Conservation (phyloP, 2,888 invertebrate genomes). For the Troilus luridus region DNA sequence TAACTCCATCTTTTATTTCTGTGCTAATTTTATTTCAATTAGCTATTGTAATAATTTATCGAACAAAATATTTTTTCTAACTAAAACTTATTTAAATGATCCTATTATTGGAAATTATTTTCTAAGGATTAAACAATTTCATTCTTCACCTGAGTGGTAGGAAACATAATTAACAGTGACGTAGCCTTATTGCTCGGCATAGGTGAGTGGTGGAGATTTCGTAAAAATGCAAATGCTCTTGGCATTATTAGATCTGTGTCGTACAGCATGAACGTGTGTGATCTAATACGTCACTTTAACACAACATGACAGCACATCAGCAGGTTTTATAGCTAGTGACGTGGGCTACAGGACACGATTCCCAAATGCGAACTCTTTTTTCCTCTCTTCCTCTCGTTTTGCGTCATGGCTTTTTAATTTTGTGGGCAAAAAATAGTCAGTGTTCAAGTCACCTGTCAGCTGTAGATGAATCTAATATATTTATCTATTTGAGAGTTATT, state of each 20-base stretch:
- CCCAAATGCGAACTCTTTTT: background rate
- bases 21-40: too few relatives aligned
- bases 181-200: too few relatives aligned
- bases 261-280: background rate
- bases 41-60: too few relatives aligned
- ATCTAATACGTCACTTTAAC: constrained; percentile 31
- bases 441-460: background rate
- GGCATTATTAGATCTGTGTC: background rate
- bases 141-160: background rate
- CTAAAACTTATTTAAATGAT: too few relatives aligned
- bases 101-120: too few relatives aligned
- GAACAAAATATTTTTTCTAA: too few relatives aligned
- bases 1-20: too few relatives aligned
- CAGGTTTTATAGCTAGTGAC: constrained; percentile 22
- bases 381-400: background rate
- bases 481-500: too few relatives aligned
- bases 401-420: background rate
- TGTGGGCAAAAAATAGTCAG: background rate
- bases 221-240: constrained; percentile 30
- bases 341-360: constrained; percentile 1
- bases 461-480: background rate
- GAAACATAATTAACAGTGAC: background rate
- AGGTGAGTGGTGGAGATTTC: background rate
- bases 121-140: background rate
- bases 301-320: background rate